Evolutionary conservation across 2,888 invertebrate species (phyloP).

Genomic region (Ernsta delagoae): DNA sequence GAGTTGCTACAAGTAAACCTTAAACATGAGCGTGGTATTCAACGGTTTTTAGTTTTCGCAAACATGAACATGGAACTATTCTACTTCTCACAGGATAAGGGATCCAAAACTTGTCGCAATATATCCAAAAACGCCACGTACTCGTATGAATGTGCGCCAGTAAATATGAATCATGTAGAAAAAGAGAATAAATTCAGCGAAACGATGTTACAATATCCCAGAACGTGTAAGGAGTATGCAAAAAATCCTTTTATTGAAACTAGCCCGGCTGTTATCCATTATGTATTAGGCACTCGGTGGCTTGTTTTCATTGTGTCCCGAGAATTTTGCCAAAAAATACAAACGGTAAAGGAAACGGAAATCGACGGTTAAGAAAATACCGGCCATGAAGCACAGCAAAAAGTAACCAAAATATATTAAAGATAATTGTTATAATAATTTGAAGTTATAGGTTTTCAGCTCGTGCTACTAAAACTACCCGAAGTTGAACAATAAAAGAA

Average conservation of each 20-base stretch:
- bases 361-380: too few species aligned
- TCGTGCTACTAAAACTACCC: too few species aligned
- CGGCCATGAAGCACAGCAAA: too few species aligned
- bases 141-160: slow-evolving; percentile 23
- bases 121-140: slow-evolving; percentile 19
- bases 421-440: too few species aligned
- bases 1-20: too few species aligned
- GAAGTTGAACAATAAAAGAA: too few species aligned
- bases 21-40: too few species aligned
- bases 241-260: slow-evolving; percentile 84
- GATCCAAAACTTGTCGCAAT: slow-evolving; percentile 37
- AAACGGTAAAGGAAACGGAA: background rate
- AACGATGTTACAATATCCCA: slow-evolving; percentile 70
- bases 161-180: slow-evolving; percentile 64
- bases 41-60: too few species aligned
- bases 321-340: background rate
- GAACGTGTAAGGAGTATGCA: slow-evolving; percentile 62
- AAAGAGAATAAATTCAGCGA: slow-evolving; percentile 65
- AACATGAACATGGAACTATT: background rate
- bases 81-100: background rate
- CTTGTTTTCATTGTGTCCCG: slow-evolving; percentile 55
- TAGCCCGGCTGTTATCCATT: slow-evolving; percentile 77
- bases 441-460: too few species aligned
- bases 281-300: slow-evolving; percentile 70
- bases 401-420: too few species aligned